phyloP scores from a whole-genome alignment of 2,113 vertebrate genomes.

The Anhinga anhinga region DNA sequence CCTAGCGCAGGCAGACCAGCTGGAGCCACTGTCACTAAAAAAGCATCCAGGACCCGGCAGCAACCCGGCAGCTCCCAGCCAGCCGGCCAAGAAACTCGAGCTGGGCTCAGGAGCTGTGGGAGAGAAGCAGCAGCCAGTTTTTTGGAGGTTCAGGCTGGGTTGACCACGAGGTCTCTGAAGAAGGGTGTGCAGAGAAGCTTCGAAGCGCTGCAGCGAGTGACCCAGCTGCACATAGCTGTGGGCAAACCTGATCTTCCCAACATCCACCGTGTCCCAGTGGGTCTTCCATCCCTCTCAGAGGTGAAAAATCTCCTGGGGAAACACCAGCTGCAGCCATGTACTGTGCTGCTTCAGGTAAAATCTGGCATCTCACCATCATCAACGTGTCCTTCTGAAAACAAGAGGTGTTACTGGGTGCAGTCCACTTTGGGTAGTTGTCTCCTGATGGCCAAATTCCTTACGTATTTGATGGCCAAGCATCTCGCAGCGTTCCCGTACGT shows the following conservation, averaged over 20 bases:
- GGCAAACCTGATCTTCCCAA: background rate
- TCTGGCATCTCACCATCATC: background rate
- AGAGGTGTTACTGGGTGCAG: background rate
- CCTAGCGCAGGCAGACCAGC: background rate
- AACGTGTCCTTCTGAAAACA: background rate
- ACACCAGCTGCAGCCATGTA: background rate
- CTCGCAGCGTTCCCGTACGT: background rate
- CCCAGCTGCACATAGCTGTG: background rate
- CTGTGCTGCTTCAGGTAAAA: background rate
- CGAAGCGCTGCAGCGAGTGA: background rate
- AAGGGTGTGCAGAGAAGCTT: background rate
- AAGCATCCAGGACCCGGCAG: background rate
- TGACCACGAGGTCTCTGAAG: background rate
- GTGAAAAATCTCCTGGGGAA: background rate
- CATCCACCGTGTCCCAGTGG: background rate
- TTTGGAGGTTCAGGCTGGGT: background rate
- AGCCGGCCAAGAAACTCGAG: background rate
- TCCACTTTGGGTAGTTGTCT: background rate
- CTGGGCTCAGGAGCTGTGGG: background rate
- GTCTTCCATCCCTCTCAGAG: background rate
- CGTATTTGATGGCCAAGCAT: background rate
- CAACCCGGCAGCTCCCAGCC: background rate
- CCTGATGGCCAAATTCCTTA: background rate
- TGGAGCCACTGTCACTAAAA: constrained; percentile 27
- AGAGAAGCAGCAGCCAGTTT: background rate